Evolutionary conservation across 2,888 invertebrate genomes (phyloP).

Genomic region (Macrosiphum euphorbiae): DNA sequence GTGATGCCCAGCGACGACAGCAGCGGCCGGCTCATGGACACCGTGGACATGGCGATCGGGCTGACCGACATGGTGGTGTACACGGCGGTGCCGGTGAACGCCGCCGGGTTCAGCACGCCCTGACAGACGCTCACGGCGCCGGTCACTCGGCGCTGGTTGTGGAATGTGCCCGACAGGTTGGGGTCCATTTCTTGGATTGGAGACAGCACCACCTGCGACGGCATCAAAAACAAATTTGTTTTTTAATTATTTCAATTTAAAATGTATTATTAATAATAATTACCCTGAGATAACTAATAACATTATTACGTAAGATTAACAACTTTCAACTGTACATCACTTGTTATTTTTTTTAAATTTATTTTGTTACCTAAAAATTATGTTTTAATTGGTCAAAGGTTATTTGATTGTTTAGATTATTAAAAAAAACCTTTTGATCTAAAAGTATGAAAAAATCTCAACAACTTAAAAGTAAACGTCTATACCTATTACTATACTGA

Average conservation of each 20-base stretch:
- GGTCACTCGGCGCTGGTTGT: slow-evolving; percentile 72
- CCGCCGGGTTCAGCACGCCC: slow-evolving; percentile 68
- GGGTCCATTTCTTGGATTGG: slow-evolving; percentile 89
- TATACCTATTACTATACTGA: background rate
- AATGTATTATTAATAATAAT: background rate
- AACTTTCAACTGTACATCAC: too few relatives aligned
- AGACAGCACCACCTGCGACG: slow-evolving; percentile 79
- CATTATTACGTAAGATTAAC: too few relatives aligned
- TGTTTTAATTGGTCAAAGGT: background rate
- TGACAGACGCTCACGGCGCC: slow-evolving; percentile 83
- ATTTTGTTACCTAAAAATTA: background rate
- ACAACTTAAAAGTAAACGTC: background rate
- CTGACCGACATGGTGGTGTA: slow-evolving; percentile 70
- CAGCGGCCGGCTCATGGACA: slow-evolving; percentile 71
- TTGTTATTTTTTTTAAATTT: too few relatives aligned
- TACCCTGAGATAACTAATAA: too few relatives aligned
- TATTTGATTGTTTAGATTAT: background rate
- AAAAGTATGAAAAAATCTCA: background rate
- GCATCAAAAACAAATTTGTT: background rate
- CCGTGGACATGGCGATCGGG: slow-evolving; percentile 72
- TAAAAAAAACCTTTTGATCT: background rate
- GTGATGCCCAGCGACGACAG: slow-evolving; percentile 72
- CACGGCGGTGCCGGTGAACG: slow-evolving; percentile 47
- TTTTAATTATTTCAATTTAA: background rate
- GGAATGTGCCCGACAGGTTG: slow-evolving; percentile 68